Base-by-base conservation (phyloP, 2,113 vertebrate genomes). In the Halichoerus grypus region DNA sequence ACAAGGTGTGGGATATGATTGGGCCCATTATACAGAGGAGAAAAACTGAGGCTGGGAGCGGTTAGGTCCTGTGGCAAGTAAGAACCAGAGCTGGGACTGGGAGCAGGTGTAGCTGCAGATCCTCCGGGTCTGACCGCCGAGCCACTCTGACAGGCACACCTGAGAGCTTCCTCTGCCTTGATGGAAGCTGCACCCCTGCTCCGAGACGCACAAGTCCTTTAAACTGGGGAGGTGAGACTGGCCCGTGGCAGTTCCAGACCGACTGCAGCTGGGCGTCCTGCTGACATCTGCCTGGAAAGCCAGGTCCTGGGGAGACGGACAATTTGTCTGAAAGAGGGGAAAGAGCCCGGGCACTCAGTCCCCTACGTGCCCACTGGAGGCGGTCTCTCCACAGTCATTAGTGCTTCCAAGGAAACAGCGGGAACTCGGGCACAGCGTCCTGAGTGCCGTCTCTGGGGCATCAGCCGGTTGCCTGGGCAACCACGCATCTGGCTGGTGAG, bases 401-500 rank as follows among this genome's bases (percentile, higher is more conserved):
- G 81, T 0, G 79, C 88, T 97, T 89, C 90, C 84, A 96, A 91
- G 95, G 92, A 91, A 91, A 97, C 92, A 65, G 95, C 24, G 7
- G 77, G 81, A 61, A 51, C 53, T 11, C 13, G 14, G 77, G 95
- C 46, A n/a, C 65, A 46, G 61, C 28, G 21, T 88, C 93, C 89
- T 39, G 39, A 65, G 77, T 9, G 5, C 22, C 0, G 0, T 36
- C 72, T 88, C 80, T 24, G 2, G 49, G 49, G 95, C 93, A 93
- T 88, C 3, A 0, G 94, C 77, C 90, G 51, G 97, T 97, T 98
- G 97, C 93, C 96, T 31, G 46, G 96, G 94, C 69, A 94, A 95
- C 95, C 51, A 14, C 4, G 59, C 63, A 33, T 81, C 93, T 93
- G 76, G 87, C 71, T 88, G 87, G 21, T 28, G 24, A 77, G 81